Base-by-base conservation (phyloP, 2,797 vertebrate species). In the Platyrinchus mystaceus region DNA sequence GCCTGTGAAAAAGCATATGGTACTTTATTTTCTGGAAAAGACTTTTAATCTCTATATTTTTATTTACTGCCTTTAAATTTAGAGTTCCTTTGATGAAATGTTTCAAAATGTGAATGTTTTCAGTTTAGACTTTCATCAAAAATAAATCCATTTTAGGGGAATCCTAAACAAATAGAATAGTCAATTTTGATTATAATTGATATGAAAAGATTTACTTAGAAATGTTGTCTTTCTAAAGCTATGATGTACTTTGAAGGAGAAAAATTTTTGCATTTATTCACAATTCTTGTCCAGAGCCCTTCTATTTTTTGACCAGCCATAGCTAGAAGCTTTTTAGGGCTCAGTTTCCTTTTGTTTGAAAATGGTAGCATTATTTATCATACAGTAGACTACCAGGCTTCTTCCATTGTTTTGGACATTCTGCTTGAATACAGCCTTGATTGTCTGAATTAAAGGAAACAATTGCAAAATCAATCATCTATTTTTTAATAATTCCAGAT, bases 391-490 rank as follows among this genome's bases (percentile, higher is more conserved):
- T 83, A 49, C 76, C 46, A 58, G 52, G 24, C 44, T 90, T 93
- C 30, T 91, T 86, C 58, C 53, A 55, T 87, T 95, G 49, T 64
- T 94, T 88, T 82, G 62, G 59, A 32, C 24, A 36, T 85, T 64
- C 43, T 81, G 34, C 63, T 86, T 79, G 69, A 95, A 70, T 67
- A 32, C 27, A 76, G 12, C 26, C 19, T 17, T 81, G 81, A 44
- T 80, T 75, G 49, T 79, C 60, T 41, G 50, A 88, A 75, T 67
- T 63, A 79, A 69, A 70, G 24, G 55, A 84, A 88, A 70, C 13
- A 79, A 63, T 91, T 94, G 41, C 36, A 82, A 81, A 96, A 89
- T 91, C 47, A 79, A 26, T 95, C 32, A 49, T 94, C 39, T 89
- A 1, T 26, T 68, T 78, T 86, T 86, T 66, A 88, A 67, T 87